Conservation (phyloP, 2,797 vertebrate species). For the Malacoraja senta region DNA sequence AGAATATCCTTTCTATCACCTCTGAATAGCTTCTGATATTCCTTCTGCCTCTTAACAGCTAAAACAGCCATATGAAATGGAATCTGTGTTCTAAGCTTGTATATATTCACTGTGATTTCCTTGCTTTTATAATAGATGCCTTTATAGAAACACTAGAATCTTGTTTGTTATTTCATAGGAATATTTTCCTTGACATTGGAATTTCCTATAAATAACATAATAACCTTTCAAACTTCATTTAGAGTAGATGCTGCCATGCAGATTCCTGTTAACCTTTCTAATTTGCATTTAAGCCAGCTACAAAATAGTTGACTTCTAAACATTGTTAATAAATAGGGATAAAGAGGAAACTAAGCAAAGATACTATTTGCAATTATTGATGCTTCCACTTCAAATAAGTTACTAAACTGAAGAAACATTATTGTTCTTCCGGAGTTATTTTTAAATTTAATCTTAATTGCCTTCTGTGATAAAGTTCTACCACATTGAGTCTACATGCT, state of each 20-base stretch:
- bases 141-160: background rate
- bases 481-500: background rate
- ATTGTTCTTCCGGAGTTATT: background rate
- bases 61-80: background rate
- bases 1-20: background rate
- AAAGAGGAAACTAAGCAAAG: background rate
- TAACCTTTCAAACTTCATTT: background rate
- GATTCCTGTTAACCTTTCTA: background rate
- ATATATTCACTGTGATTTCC: background rate
- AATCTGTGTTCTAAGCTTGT: constrained; percentile 1
- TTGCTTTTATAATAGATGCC: background rate
- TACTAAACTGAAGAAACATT: background rate
- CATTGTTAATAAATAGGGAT: background rate
- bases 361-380: background rate
- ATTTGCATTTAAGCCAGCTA: background rate
- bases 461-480: background rate
- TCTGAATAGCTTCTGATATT: background rate
- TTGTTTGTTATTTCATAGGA: background rate
- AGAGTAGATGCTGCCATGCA: background rate
- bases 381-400: background rate
- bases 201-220: background rate
- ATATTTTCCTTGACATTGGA: background rate
- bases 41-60: background rate
- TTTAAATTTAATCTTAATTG: background rate
- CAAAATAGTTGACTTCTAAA: background rate